Percentiles rank a stretch among this genome's conserved stretches.
Conservation (phyloP, 2,797 vertebrate genomes). For the Xenops minutus region DNA sequence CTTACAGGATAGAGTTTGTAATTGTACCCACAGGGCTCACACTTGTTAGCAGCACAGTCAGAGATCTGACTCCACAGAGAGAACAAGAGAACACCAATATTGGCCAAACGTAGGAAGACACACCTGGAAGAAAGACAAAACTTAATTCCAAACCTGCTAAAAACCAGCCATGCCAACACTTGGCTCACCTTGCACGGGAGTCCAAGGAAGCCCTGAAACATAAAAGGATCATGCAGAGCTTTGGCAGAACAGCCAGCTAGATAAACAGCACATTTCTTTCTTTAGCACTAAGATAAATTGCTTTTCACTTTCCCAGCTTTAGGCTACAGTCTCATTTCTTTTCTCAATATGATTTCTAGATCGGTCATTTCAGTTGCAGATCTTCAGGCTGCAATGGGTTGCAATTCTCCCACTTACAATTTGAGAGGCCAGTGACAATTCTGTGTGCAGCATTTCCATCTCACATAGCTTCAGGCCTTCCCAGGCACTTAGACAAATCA, state of each 20-base stretch:
- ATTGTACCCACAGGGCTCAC: conserved; percentile 89
- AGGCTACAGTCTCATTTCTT: neutral
- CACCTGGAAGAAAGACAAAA: conserved; percentile 78
- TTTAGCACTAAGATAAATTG: neutral
- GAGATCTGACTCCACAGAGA: conserved; percentile 91
- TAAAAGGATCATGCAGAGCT: neutral
- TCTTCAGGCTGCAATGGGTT: neutral
- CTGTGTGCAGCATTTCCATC: neutral
- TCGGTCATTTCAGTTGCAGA: neutral
- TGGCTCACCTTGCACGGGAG: neutral
- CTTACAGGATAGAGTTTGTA: conserved; percentile 87
- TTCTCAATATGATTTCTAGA: neutral
- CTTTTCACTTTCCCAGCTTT: neutral
- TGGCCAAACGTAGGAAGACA: conserved; percentile 93
- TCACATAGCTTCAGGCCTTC: neutral
- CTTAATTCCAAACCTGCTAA: neutral
- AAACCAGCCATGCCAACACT: neutral
- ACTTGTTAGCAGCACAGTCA: conserved; percentile 66
- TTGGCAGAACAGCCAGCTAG: neutral
- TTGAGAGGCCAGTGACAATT: neutral
- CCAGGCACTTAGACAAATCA: neutral
- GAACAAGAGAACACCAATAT: conserved; percentile 88
- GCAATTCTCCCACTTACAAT: neutral
- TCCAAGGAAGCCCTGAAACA: neutral
- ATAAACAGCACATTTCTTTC: neutral